Conservation (phyloP, 2,113 vertebrate species). For the Notarius lentiginosus region DNA sequence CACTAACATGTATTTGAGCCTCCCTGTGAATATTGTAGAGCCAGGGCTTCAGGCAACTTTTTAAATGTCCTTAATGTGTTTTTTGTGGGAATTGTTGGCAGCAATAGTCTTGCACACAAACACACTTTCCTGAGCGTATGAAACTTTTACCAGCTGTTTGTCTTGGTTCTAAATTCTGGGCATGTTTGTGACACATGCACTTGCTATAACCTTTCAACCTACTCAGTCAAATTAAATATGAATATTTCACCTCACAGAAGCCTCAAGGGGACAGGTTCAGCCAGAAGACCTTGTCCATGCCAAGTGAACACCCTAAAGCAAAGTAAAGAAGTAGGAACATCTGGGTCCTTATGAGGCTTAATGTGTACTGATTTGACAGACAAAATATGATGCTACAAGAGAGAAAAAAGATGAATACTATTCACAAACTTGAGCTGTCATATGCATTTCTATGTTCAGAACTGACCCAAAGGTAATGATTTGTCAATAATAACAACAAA, state of each 20-base stretch:
- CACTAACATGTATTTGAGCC: not conserved
- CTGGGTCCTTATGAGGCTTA: not conserved
- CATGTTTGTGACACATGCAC: not conserved
- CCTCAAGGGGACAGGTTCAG: not conserved
- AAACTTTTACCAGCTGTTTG: slow-evolving; percentile 11
- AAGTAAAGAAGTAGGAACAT: not conserved
- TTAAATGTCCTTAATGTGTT: too few species aligned
- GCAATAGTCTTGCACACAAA: slow-evolving; percentile 3
- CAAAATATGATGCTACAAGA: not conserved
- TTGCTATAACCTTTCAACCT: not conserved
- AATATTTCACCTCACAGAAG: not conserved
- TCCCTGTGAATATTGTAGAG: not conserved
- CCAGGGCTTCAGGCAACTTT: not conserved
- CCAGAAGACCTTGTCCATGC: not conserved
- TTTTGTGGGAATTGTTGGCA: slow-evolving; percentile 6
- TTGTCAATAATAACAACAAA: not conserved
- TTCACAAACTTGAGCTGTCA: not conserved
- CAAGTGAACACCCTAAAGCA: slow-evolving; percentile 12
- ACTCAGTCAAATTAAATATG: not conserved
- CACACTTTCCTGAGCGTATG: not conserved
- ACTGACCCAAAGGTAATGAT: not conserved
- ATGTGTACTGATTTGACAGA: not conserved
- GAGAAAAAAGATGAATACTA: not conserved
- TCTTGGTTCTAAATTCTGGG: not conserved
- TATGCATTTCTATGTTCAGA: not conserved